phyloP scores from a whole-genome alignment of 1,140 invertebrate species.

The Drosophila seguyi region DNA sequence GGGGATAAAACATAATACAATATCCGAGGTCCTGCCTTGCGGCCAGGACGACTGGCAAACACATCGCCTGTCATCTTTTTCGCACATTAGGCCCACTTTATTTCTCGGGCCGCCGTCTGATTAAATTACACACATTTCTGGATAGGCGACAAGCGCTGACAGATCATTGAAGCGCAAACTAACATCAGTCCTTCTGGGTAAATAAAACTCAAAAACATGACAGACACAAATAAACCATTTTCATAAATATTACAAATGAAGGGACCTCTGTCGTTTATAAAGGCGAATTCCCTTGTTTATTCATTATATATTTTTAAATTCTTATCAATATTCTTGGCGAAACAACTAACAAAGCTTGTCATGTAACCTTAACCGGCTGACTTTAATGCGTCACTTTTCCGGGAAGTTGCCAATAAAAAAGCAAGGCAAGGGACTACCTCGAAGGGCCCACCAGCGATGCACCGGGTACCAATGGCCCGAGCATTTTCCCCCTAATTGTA shows the following conservation, averaged over 20 bases:
- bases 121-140: constrained; percentile 70
- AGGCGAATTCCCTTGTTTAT: neutral
- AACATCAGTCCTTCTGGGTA: constrained; percentile 41
- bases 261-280: neutral
- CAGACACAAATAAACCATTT: constrained; percentile 62
- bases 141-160: constrained; percentile 54
- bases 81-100: constrained; percentile 74
- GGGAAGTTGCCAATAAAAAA: constrained; percentile 51
- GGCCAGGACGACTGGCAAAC: constrained; percentile 35
- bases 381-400: constrained; percentile 47
- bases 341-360: neutral
- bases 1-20: constrained; percentile 54
- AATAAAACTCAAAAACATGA: constrained; percentile 66
- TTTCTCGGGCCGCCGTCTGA: constrained; percentile 67
- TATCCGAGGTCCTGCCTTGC: constrained; percentile 43
- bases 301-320: neutral
- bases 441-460: constrained; percentile 58
- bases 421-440: constrained; percentile 30
- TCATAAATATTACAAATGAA: neutral
- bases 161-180: constrained; percentile 59
- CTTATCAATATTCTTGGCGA: neutral
- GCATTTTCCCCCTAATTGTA: constrained; percentile 65
- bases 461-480: constrained; percentile 56
- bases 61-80: constrained; percentile 74
- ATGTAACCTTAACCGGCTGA: constrained; percentile 9